These are phyloP conservation scores for Siphonodentalium dalli DNA, from an alignment of 2,888 invertebrate species.

Conservation along the genomic window DNA sequence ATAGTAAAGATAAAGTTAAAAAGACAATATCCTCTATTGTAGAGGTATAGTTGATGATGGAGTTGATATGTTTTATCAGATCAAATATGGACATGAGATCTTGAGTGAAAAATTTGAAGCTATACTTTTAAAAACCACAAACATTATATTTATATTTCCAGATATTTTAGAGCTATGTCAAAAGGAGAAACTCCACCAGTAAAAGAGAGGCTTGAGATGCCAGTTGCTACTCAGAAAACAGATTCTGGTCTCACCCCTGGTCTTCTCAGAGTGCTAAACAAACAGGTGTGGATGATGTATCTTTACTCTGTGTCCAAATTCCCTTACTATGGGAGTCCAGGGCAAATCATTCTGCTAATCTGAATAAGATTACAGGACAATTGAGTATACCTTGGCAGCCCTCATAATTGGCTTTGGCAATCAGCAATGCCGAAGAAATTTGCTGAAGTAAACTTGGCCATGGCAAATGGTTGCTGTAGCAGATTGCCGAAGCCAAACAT, in stretches of 20 bases:
- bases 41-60: too few relatives aligned
- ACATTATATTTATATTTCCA: slow-evolving; percentile 28
- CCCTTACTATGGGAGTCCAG: not conserved
- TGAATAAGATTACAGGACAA: not conserved
- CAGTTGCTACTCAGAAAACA: slow-evolving; percentile 64
- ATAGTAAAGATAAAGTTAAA: too few relatives aligned
- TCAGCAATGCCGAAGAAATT: too few relatives aligned
- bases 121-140: not conserved
- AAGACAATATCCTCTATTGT: too few relatives aligned
- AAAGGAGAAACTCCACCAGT: slow-evolving; percentile 81
- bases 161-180: slow-evolving; percentile 77
- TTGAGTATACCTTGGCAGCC: not conserved
- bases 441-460: too few relatives aligned
- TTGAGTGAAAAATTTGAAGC: too few relatives aligned
- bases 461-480: too few relatives aligned
- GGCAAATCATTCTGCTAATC: not conserved
- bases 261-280: slow-evolving; percentile 77
- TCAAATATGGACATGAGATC: too few relatives aligned
- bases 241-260: slow-evolving; percentile 82
- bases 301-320: not conserved
- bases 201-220: slow-evolving; percentile 73
- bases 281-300: slow-evolving; percentile 71
- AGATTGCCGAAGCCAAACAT: too few relatives aligned
- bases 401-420: too few relatives aligned
- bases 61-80: too few relatives aligned